These are phyloP conservation scores for Etheostoma spectabile DNA, from an alignment of 2,113 vertebrate species.

Conservation along the genomic window DNA sequence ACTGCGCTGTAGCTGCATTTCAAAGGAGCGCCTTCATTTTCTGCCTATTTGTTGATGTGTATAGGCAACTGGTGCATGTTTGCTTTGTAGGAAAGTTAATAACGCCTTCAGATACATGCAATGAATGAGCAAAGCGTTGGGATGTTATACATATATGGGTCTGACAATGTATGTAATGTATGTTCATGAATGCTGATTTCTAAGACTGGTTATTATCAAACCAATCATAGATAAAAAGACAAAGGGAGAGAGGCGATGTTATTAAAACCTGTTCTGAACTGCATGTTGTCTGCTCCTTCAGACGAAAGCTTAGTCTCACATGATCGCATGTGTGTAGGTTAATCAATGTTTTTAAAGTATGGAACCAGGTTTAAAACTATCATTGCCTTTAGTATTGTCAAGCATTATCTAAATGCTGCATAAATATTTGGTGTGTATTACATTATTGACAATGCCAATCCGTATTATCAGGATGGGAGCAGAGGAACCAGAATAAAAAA, in stretches of 20 bases:
- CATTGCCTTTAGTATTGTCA: neutral
- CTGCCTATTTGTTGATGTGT: constrained; percentile 51
- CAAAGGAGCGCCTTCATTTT: constrained; percentile 50
- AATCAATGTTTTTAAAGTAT: neutral
- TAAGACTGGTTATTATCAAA: neutral
- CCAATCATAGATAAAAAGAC: neutral
- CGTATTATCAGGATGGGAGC: too few species aligned
- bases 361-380: neutral
- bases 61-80: constrained; percentile 22
- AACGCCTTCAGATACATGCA: constrained; percentile 21
- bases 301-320: neutral
- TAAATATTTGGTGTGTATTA: neutral
- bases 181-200: neutral
- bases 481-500: neutral
- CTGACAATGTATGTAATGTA: neutral
- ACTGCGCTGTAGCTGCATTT: constrained; percentile 34
- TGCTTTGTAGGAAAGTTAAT: constrained; percentile 33
- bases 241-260: neutral
- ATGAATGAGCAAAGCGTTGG: constrained; percentile 10
- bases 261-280: neutral
- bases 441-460: neutral
- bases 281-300: neutral
- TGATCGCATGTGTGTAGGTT: neutral
- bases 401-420: neutral
- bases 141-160: constrained; percentile 6